Percentiles rank a stretch among this genome's conserved stretches.
Conservation (phyloP, 2,888 invertebrate genomes). For the Stegophylla sp. region DNA sequence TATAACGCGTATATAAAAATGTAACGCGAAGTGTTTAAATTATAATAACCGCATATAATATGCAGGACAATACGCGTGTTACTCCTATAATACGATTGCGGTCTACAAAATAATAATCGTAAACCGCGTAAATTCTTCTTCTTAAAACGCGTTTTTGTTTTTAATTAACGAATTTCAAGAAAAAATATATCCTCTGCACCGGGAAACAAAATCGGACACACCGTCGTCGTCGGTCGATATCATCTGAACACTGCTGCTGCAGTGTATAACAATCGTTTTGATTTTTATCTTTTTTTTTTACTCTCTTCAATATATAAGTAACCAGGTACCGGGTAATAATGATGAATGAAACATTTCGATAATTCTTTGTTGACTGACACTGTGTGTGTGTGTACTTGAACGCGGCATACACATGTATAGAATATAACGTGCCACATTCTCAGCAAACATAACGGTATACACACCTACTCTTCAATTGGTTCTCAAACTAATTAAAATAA, state of each 20-base stretch:
- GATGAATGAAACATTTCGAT: constrained; percentile 23
- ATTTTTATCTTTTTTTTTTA: too few species aligned
- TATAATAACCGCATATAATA: background rate
- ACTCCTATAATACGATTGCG: background rate
- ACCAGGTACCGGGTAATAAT: background rate
- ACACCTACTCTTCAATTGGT: constrained; percentile 59
- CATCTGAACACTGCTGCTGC: too few species aligned
- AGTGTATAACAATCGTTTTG: too few species aligned
- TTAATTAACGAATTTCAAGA: too few species aligned
- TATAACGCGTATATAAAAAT: background rate
- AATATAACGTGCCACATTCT: constrained; percentile 59
- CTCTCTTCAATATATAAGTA: too few species aligned
- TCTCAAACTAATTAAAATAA: constrained; percentile 52
- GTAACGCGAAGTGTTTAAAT: background rate
- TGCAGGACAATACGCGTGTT: background rate
- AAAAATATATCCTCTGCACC: too few species aligned
- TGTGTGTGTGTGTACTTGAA: constrained; percentile 19
- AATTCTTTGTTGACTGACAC: background rate
- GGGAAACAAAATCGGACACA: too few species aligned
- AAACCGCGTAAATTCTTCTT: too few species aligned
- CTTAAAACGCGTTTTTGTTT: too few species aligned
- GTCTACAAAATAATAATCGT: background rate
- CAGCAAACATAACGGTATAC: constrained; percentile 57
- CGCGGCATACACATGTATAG: constrained; percentile 35
- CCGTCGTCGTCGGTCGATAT: too few species aligned